Conservation (phyloP, 1,140 invertebrate species). For the Drosophila prosaltans region DNA sequence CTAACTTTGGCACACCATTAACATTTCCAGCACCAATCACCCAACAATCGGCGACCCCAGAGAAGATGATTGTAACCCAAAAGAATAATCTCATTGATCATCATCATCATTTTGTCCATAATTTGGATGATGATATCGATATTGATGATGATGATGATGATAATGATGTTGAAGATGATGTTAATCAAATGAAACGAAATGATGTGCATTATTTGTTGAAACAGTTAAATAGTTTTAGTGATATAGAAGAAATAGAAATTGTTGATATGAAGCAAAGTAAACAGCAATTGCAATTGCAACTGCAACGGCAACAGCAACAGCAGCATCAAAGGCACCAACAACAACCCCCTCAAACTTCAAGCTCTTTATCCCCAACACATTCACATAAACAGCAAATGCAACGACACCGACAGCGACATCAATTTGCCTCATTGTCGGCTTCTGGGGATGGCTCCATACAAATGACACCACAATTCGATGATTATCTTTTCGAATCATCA, state of each 20-base stretch:
- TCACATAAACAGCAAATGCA: conserved; percentile 34
- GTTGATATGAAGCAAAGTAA: conserved; percentile 83
- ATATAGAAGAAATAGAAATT: conserved; percentile 84
- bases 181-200: conserved; percentile 83
- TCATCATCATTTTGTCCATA: not conserved
- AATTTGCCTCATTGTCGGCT: conserved; percentile 42
- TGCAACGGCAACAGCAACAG: conserved; percentile 28
- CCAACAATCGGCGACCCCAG: conserved; percentile 40
- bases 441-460: conserved; percentile 46
- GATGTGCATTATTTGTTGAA: conserved; percentile 84
- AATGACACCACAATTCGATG: conserved; percentile 73
- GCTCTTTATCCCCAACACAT: conserved; percentile 49
- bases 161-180: conserved; percentile 55
- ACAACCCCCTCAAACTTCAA: conserved; percentile 47
- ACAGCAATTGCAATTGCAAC: conserved; percentile 58
- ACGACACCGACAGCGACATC: conserved; percentile 74
- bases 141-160: conserved; percentile 37
- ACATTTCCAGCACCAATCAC: conserved; percentile 67
- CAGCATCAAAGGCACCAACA: conserved; percentile 11
- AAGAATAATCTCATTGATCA: conserved; percentile 11
- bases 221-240: conserved; percentile 84
- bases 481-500: conserved; percentile 82
- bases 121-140: conserved; percentile 21
- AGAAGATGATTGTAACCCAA: not conserved
- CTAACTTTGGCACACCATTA: conserved; percentile 62